Evolutionary conservation across 1,140 invertebrate species (phyloP).

Genomic region (Nasonia vitripennis): DNA sequence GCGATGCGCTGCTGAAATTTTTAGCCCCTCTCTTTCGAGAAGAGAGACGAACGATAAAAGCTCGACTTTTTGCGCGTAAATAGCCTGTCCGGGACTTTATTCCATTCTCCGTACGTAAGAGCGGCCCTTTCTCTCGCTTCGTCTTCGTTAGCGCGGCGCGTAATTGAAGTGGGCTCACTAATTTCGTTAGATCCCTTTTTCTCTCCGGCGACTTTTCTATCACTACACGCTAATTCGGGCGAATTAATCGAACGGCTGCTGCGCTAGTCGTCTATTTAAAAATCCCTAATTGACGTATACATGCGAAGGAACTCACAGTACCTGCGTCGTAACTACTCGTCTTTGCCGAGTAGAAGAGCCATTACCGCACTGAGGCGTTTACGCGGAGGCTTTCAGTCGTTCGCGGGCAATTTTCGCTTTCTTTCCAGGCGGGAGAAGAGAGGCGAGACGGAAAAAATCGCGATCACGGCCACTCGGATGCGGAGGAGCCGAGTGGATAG

Average conservation of each 20-base stretch:
- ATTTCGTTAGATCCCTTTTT: neutral
- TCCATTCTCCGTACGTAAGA: neutral
- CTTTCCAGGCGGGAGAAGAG: neutral
- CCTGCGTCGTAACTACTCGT: neutral
- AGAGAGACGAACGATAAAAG: conserved; percentile 24
- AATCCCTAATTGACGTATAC: neutral
- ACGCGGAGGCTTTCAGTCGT: neutral
- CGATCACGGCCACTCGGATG: neutral
- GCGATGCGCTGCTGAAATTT: neutral
- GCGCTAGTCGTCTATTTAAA: neutral
- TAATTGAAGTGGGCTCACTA: neutral
- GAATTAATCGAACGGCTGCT: neutral
- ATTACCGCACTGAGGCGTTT: neutral
- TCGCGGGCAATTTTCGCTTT: neutral
- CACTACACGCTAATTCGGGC: no score
- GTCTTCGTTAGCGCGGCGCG: neutral
- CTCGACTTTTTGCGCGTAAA: neutral
- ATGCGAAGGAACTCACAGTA: neutral
- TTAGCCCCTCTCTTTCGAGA: neutral
- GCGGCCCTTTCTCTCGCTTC: neutral
- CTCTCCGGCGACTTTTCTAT: neutral
- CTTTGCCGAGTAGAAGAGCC: neutral
- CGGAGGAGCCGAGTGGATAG: neutral
- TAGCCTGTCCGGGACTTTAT: neutral
- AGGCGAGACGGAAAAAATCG: neutral